Percentiles rank a stretch among this genome's conserved stretches.
phyloP scores from a whole-genome alignment of 2,797 vertebrate genomes.

The Numenius phaeopus region DNA sequence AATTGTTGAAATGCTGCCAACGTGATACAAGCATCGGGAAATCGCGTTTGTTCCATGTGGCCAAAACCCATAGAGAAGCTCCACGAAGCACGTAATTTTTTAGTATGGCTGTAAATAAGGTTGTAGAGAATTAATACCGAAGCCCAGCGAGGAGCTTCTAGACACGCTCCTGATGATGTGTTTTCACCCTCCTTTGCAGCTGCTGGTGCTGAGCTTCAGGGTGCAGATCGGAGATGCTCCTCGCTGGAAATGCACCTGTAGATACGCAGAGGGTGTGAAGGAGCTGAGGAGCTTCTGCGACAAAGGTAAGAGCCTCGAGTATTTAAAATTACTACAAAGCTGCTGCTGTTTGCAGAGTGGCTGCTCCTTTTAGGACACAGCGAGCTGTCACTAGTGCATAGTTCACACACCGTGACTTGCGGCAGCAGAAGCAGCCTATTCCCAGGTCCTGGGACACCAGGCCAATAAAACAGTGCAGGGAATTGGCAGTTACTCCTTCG shows the following conservation, averaged over 20 bases:
- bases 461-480: neutral
- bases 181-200: neutral
- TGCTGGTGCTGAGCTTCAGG: neutral
- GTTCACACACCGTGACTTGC: neutral
- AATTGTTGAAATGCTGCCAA: slow-evolving; percentile 42
- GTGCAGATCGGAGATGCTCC: neutral
- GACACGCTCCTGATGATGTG: rapidly evolving
- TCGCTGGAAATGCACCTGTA: neutral
- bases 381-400: neutral
- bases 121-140: neutral
- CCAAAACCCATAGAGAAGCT: slow-evolving; percentile 43
- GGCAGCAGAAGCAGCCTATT: neutral
- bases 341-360: neutral
- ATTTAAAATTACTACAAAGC: neutral
- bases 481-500: neutral
- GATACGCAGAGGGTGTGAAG: neutral
- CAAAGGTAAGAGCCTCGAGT: neutral
- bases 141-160: neutral
- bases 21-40: slow-evolving; percentile 26
- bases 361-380: neutral
- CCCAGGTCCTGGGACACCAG: neutral
- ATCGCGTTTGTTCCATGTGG: slow-evolving; percentile 40
- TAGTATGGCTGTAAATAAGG: neutral
- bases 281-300: neutral
- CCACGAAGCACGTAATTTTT: slow-evolving; percentile 12